Conservation (phyloP, 2,888 invertebrate genomes). For the Meloe dianella region DNA sequence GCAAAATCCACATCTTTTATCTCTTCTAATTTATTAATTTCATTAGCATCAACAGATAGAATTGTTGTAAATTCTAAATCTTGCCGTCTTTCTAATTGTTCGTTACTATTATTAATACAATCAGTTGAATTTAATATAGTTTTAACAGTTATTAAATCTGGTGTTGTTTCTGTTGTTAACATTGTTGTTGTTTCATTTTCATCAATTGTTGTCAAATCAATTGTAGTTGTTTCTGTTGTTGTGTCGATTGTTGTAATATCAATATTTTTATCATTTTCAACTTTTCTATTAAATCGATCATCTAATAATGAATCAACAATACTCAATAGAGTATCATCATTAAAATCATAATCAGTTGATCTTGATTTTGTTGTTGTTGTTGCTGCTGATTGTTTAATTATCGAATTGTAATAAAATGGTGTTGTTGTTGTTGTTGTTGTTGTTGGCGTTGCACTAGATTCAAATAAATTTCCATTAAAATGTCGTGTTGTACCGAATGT, state of each 20-base stretch:
- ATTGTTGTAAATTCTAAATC: slow-evolving; percentile 28
- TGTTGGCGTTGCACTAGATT: slow-evolving; percentile 40
- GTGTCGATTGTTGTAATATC: slow-evolving; percentile 24
- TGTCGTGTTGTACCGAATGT: slow-evolving; percentile 51
- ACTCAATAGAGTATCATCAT: slow-evolving; percentile 41
- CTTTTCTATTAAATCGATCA: slow-evolving; percentile 45
- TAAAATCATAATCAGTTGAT: slow-evolving; percentile 31
- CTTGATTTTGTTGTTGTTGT: slow-evolving; percentile 31
- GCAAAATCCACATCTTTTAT: slow-evolving; percentile 23
- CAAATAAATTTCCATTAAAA: slow-evolving; percentile 40
- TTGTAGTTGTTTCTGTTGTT: slow-evolving; percentile 27
- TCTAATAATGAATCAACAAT: slow-evolving; percentile 45
- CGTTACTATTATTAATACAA: slow-evolving; percentile 42
- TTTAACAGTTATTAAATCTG: slow-evolving; percentile 43
- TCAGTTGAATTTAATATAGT: slow-evolving; percentile 53
- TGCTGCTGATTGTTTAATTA: too few relatives aligned
- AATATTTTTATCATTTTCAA: slow-evolving; percentile 36
- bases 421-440: slow-evolving; percentile 39
- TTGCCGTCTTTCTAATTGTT: slow-evolving; percentile 20
- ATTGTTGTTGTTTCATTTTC: slow-evolving; percentile 19
- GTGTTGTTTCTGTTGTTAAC: slow-evolving; percentile 22
- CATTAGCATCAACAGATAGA: slow-evolving; percentile 34
- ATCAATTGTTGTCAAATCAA: slow-evolving; percentile 18
- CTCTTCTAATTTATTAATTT: slow-evolving; percentile 40
- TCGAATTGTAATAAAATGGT: too few relatives aligned